Base-by-base conservation (phyloP, 2,888 invertebrate genomes). In the Cephus sareptanus region DNA sequence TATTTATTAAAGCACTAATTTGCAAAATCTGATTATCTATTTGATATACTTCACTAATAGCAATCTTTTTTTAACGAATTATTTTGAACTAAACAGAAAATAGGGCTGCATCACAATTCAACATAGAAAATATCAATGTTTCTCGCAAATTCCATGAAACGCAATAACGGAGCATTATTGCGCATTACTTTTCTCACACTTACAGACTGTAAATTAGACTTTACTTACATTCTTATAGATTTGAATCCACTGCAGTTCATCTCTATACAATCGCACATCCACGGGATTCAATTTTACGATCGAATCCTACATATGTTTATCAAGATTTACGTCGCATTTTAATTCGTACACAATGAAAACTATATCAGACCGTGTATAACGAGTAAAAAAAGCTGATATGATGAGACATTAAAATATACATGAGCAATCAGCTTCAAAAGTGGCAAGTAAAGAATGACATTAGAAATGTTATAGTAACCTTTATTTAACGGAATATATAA, bases 401-500 rank as follows among this genome's bases (percentile, higher is more conserved):
- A 37, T 37, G 4, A 37, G 13, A 37, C 4, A 4, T 40, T 40
- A 15, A 40, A 40, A 15, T 40, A 40, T 40, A 4, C 4, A 1
- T 40, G 13, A 15, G 37, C 37, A 40, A 23, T 40, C 15, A 40
- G 23, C 6, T 40, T 15, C 1, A 23, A 40, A 40, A 40, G 15
- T 40, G 40, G 40, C 40, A 23, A 40, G 23, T 40, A 40, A 40
- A 23, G 40, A 71, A 76, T 77, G 33, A 40, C 68, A 70, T 77
- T 69, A 30, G 68, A 77, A 87, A 87, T 87, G 83, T 88, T 86
- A 87, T 85, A 85, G 83, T 88, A 87, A 87, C 82, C 85, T 88
- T 89, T 88, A 87, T 86, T 89, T 84, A 87, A 88, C 87, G 86
- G 82, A 88, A 88, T 87, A 87, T 85, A 80, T 87, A 88, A 89